A percentile compares a stretch with the other conserved stretches of the same genome.
Evolutionary conservation across 2,888 invertebrate species (phyloP).

Genomic region (Sisyra nigra): DNA sequence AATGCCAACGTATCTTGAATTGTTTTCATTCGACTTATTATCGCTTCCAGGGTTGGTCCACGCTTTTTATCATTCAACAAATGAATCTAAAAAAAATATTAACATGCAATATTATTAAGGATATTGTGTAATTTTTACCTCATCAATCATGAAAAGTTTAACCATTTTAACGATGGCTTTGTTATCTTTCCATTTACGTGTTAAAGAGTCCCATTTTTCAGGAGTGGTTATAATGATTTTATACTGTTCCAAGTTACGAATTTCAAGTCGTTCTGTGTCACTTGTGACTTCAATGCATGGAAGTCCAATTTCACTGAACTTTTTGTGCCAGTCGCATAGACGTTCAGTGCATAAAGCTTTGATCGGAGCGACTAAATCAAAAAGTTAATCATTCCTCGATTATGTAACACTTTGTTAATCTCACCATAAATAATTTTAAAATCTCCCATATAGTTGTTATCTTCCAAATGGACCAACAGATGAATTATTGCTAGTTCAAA

Average conservation of each 20-base stretch:
- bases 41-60: slow-evolving; percentile 63
- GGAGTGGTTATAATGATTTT: slow-evolving; percentile 65
- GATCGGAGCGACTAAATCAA: slow-evolving; percentile 54
- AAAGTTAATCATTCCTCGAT: slow-evolving; percentile 3
- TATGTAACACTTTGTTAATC: slow-evolving; percentile 18
- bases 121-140: slow-evolving; percentile 26
- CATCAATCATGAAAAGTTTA: slow-evolving; percentile 56
- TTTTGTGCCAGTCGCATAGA: slow-evolving; percentile 51
- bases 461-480: slow-evolving; percentile 37
- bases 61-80: slow-evolving; percentile 51
- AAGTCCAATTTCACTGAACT: slow-evolving; percentile 45
- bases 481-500: slow-evolving; percentile 66
- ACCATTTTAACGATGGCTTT: slow-evolving; percentile 41
- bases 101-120: background rate
- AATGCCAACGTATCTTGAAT: slow-evolving; percentile 26
- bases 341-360: slow-evolving; percentile 64
- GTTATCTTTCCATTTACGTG: slow-evolving; percentile 56
- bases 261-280: slow-evolving; percentile 51
- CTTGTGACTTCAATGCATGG: slow-evolving; percentile 58
- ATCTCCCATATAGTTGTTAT: slow-evolving; percentile 25
- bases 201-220: slow-evolving; percentile 73
- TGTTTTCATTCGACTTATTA: slow-evolving; percentile 65
- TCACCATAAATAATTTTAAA: slow-evolving; percentile 62
- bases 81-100: slow-evolving; percentile 32
- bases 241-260: slow-evolving; percentile 24